Evolutionary conservation across 2,797 vertebrate genomes (phyloP), one percentile per base, ranked within the genome.

Genomic region (Aselliscus stoliczkanus): DNA sequence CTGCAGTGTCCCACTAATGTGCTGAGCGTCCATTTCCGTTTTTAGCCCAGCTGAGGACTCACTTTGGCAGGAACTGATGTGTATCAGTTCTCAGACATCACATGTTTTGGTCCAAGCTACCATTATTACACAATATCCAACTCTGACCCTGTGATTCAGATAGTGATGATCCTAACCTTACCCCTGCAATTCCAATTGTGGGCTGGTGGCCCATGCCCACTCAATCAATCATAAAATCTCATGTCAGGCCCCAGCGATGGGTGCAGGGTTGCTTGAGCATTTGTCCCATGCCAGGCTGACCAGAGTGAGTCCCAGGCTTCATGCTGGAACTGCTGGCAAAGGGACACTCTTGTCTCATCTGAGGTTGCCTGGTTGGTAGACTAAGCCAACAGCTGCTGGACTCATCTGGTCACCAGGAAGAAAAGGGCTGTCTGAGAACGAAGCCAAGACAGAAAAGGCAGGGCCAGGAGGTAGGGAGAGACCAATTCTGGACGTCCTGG

Each of bases 231-330:
- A 29, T 20, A 52, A 56, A 50, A 52, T 60, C 56, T 72, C 21
- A 72, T 17, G 11, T 34, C 14, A 23, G 29, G 27, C 17, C 70
- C 31, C 29, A 42, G 85, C 37, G 70, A 39, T 1, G 69, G 20
- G 20, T 58, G 87, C 50, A 34, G n/a, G 2, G 18, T 82, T 0
- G 2, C 15, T 82, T 0, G 0, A 54, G 34, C 34, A 42, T 58
- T 86, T 5, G 15, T 37, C 18, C 8, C 29, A 21, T 20, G 13
- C n/a, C 15, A n/a, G 13, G 14, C 6, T 75, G 44, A 67, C 42
- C 58, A 54, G 50, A 44, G 4, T 27, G 67, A 72, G 60, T 8
- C n/a, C 34, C 5, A 2, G 31, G 4, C 12, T 42, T 8, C 0
- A 1, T 1, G 6, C 20, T 52, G 8, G 58, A 37, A 58, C 4